phyloP scores from a whole-genome alignment of 2,797 vertebrate genomes.

The Antrozous pallidus region DNA sequence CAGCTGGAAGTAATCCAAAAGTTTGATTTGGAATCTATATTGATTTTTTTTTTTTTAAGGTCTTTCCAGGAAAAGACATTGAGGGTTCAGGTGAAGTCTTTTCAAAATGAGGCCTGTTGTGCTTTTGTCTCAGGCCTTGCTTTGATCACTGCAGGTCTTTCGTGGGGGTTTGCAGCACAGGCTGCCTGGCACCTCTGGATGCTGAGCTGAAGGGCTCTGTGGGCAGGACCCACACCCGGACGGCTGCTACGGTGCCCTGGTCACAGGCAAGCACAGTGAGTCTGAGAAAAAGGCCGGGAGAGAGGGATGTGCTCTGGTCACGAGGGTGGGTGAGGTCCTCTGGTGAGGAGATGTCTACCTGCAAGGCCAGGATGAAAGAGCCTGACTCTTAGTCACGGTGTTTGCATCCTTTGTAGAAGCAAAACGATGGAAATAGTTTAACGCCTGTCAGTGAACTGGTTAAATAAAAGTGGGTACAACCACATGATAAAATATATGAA shows the following conservation, averaged over 20 bases:
- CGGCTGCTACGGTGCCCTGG: not conserved
- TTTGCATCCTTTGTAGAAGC: not conserved
- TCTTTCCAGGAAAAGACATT: not conserved
- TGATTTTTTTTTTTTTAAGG: not conserved
- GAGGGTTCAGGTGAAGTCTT: not conserved
- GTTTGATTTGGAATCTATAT: too few relatives aligned
- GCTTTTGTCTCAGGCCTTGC: not conserved
- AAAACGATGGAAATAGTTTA: not conserved
- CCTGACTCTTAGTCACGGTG: accelerated
- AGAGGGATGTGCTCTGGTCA: not conserved
- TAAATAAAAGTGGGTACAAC: not conserved
- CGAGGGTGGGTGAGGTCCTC: not conserved
- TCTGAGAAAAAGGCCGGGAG: not conserved
- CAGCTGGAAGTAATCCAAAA: not conserved
- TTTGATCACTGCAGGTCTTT: accelerated
- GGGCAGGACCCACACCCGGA: accelerated
- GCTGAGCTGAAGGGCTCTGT: not conserved
- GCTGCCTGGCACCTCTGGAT: not conserved
- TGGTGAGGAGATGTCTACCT: not conserved
- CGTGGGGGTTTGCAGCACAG: not conserved
- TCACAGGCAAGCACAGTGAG: accelerated
- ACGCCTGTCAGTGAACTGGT: not conserved
- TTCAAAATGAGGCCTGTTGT: not conserved
- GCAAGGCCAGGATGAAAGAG: not conserved
- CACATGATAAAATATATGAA: not conserved